These are phyloP conservation scores for Ranitomeya variabilis DNA, from an alignment of 2,113 vertebrate species.

Conservation along the genomic window DNA sequence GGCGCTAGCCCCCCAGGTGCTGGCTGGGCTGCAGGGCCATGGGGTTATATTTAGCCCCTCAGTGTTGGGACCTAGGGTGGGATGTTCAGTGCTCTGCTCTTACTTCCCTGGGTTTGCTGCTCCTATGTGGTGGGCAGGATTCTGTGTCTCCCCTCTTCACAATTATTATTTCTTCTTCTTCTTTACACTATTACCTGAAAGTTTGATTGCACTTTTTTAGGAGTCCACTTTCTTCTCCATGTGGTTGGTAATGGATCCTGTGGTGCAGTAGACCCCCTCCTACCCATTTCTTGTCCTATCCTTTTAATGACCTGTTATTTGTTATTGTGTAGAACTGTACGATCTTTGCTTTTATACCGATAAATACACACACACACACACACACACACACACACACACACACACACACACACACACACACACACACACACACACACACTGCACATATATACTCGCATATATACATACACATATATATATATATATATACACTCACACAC, in stretches of 20 bases:
- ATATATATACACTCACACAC: too few relatives aligned
- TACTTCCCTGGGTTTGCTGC: not conserved
- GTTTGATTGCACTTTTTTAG: slow-evolving; percentile 17
- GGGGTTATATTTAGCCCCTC: slow-evolving; percentile 16
- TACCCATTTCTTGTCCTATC: slow-evolving; percentile 15
- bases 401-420: too few relatives aligned
- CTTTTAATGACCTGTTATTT: slow-evolving; percentile 29
- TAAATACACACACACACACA: too few relatives aligned
- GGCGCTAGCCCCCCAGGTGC: too few relatives aligned
- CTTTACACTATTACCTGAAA: not conserved
- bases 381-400: too few relatives aligned
- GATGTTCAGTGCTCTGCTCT: not conserved
- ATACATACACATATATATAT: too few relatives aligned
- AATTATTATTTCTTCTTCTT: too few relatives aligned
- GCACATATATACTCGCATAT: too few relatives aligned
- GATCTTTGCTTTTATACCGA: too few relatives aligned
- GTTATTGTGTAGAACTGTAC: slow-evolving; percentile 19
- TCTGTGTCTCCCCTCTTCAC: too few relatives aligned
- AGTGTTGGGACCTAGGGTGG: not conserved
- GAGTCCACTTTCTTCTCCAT: slow-evolving; percentile 35
- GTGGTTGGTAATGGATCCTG: slow-evolving; percentile 49
- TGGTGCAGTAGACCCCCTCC: not conserved
- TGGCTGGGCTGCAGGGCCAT: not conserved
- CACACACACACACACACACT: too few relatives aligned
- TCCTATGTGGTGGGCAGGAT: too few relatives aligned